These are phyloP conservation scores for Phymastichus coffea DNA, from an alignment of 1,140 invertebrate genomes.

Conservation along the genomic window DNA sequence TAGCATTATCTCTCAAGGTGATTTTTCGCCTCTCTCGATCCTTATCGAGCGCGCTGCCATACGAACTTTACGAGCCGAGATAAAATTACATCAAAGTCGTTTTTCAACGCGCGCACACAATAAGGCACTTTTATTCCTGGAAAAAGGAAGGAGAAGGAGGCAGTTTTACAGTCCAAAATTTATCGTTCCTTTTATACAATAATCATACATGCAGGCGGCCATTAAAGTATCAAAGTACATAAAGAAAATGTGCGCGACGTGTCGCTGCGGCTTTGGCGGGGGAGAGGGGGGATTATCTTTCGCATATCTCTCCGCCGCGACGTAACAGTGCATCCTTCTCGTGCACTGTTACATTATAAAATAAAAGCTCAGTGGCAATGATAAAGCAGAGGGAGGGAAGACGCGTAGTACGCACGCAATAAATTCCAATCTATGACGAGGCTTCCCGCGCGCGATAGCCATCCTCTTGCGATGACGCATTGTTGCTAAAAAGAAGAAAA, in stretches of 20 bases:
- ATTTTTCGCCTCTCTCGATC: too few species aligned
- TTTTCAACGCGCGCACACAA: too few species aligned
- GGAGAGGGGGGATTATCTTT: slow-evolving; percentile 6
- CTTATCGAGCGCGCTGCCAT: too few species aligned
- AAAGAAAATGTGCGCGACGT: slow-evolving; percentile 19
- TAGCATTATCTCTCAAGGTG: too few species aligned
- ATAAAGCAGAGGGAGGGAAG: slow-evolving; percentile 8
- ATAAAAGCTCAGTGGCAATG: slow-evolving; percentile 20
- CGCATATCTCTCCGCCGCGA: neutral
- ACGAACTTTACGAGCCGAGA: too few species aligned
- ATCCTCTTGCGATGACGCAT: too few species aligned
- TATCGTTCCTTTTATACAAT: slow-evolving; percentile 20
- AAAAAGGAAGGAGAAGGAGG: neutral
- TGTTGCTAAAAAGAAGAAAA: neutral
- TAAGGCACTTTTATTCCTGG: too few species aligned
- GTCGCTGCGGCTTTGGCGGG: neutral
- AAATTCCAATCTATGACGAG: slow-evolving; percentile 20
- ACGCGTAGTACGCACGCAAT: neutral
- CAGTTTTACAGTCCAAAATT: slow-evolving; percentile 7
- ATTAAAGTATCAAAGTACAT: slow-evolving; percentile 27
- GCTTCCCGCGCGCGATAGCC: slow-evolving; percentile 1
- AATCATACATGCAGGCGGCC: slow-evolving; percentile 21
- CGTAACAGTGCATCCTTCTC: slow-evolving; percentile 16
- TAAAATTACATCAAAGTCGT: too few species aligned
- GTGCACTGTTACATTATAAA: slow-evolving; percentile 18